Evolutionary conservation across 1,140 invertebrate species (phyloP).

Genomic region (Cydia strobilella): DNA sequence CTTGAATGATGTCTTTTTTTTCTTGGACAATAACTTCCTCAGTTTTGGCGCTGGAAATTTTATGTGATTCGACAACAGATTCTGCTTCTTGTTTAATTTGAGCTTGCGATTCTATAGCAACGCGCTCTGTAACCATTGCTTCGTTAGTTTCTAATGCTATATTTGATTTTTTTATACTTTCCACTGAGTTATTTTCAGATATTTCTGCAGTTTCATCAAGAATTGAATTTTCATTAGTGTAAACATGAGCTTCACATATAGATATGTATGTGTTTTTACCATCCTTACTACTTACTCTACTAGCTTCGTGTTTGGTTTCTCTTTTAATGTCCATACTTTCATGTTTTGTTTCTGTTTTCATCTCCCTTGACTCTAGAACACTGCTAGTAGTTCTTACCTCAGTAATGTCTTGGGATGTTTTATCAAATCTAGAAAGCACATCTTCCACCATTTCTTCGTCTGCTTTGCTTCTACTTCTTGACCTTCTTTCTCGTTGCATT

Average conservation of each 20-base stretch:
- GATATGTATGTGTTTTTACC: constrained; percentile 60
- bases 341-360: constrained; percentile 31
- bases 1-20: constrained; percentile 31
- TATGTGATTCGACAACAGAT: constrained; percentile 43
- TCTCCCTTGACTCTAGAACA: constrained; percentile 38
- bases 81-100: constrained; percentile 43
- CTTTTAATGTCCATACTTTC: constrained; percentile 38
- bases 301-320: constrained; percentile 39
- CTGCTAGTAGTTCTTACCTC: constrained; percentile 26
- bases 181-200: constrained; percentile 45
- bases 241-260: constrained; percentile 68
- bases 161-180: constrained; percentile 42
- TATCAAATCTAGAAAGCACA: constrained; percentile 52
- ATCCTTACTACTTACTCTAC: constrained; percentile 39
- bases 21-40: constrained; percentile 33
- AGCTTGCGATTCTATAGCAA: constrained; percentile 37
- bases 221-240: constrained; percentile 67
- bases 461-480: constrained; percentile 50
- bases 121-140: constrained; percentile 41
- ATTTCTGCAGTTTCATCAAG: constrained; percentile 47
- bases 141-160: constrained; percentile 40
- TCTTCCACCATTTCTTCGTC: constrained; percentile 55
- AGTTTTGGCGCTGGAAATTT: background rate
- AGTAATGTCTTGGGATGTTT: constrained; percentile 37
- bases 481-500: constrained; percentile 44